phyloP scores from a whole-genome alignment of 2,113 vertebrate genomes.

The Procavia capensis region DNA sequence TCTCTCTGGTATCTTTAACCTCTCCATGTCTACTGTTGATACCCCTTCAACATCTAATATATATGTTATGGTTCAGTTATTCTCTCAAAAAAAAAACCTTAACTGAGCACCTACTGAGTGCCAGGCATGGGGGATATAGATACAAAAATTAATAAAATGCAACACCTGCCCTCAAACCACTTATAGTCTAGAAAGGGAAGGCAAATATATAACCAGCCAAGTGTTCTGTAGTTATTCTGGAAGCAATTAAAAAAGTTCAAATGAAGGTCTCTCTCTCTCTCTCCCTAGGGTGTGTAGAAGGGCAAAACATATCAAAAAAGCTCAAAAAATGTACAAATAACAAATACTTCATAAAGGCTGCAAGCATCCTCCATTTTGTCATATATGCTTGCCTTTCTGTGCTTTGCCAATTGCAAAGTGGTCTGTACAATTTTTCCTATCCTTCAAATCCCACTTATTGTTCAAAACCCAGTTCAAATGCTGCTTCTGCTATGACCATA shows the following conservation, averaged over 20 bases:
- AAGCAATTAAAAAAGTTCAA: not conserved
- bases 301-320: not conserved
- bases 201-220: not conserved
- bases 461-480: constrained; percentile 32
- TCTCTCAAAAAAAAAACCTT: not conserved
- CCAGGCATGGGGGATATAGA: not conserved
- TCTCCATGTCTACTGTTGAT: not conserved
- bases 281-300: not conserved
- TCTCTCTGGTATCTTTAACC: not conserved
- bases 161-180: not conserved
- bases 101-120: not conserved
- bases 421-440: not conserved
- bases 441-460: not conserved
- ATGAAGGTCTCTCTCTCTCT: not conserved
- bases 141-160: not conserved
- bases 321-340: not conserved
- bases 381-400: not conserved
- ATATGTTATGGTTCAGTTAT: not conserved
- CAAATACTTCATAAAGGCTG: not conserved
- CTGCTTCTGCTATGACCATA: not conserved
- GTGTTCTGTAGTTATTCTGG: not conserved
- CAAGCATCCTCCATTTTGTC: not conserved
- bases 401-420: not conserved
- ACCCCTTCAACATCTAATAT: not conserved
- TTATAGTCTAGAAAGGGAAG: not conserved